These are phyloP conservation scores for Danio aesculapii DNA, from an alignment of 2,797 vertebrate genomes.

Conservation along the genomic window DNA sequence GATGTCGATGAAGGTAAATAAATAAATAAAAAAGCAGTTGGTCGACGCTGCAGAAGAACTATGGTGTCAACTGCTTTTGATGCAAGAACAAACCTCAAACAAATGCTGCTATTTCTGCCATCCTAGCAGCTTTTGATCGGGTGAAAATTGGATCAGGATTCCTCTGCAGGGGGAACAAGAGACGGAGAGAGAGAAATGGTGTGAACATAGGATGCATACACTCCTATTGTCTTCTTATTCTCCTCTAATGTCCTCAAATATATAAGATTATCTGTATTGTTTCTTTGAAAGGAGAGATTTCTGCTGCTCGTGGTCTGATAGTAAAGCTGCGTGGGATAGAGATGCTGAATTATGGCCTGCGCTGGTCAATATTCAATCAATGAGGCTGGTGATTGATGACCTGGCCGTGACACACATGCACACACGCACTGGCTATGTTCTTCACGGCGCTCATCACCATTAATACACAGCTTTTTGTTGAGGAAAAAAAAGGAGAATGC, in stretches of 20 bases:
- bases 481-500: not conserved
- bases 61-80: conserved; percentile 48
- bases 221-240: conserved; percentile 17
- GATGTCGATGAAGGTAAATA: conserved; percentile 43
- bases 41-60: conserved; percentile 51
- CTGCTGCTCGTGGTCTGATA: conserved; percentile 5
- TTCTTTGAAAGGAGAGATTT: conserved; percentile 41
- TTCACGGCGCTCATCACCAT: not conserved
- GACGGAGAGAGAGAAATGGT: conserved; percentile 10
- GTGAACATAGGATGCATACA: conserved; percentile 2
- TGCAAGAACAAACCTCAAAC: conserved; percentile 58
- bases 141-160: conserved; percentile 60
- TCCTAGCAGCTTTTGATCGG: conserved; percentile 57
- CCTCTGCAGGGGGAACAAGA: conserved; percentile 47
- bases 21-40: conserved; percentile 53
- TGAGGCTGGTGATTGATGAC: conserved; percentile 52
- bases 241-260: conserved; percentile 45
- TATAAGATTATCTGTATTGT: conserved; percentile 2
- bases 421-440: conserved; percentile 3
- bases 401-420: conserved; percentile 19
- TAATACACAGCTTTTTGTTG: conserved; percentile 10
- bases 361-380: conserved; percentile 55
- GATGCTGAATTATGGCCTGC: conserved; percentile 28
- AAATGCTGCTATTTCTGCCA: conserved; percentile 60
- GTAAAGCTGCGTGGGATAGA: conserved; percentile 34